Evolutionary conservation across 35 echinoderm and acorn worm species (phyloP), one percentile per base, ranked within the genome.

Genomic region (Heliocidaris tuberculata): DNA sequence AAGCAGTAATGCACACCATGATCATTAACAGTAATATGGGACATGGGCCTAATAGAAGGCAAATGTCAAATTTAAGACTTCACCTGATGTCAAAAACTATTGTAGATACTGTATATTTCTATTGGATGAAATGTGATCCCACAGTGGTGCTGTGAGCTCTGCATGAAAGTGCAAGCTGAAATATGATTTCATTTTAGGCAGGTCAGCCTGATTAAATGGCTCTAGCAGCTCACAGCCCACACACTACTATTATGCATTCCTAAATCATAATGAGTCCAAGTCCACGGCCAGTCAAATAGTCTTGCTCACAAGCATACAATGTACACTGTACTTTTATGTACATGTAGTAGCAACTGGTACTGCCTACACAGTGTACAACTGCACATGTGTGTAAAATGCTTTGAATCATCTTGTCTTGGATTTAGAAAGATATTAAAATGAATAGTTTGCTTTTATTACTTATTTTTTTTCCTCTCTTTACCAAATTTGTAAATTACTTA

Each of bases 161-260:
- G 65, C 65, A 19, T 78, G 65, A 78, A 89, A 31, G 47, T 89
- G 87, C 47, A 48, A 48, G 47, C 87, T 48, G 31, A 89, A 48
- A 32, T 89, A 48, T 89, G 31, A 89, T 89, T 89, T 89, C 87
- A 89, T 89, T 89, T 42, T 13, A 15, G 9, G 5, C 47, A 48
- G 87, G 87, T 89, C 87, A 89, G 29, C 24, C 12, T 48, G 47
- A 89, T 48, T 32, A 47, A 89, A 89, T 89, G 47, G 17, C 87
- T 89, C 87, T 47, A 89, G 87, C 87, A 89, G 87, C 24, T 47
- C 47, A 89, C 87, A 32, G 87, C 87, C 87, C 17, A 89, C 87
- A 0, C 7, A 42, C 87, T 47, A 9, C 31, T 24, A 89, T 89
- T 89, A 89, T 31, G 19, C 87, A 89, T 89, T 89, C 87, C 87